Evolutionary conservation across 1,140 invertebrate genomes (phyloP).

Genomic region (Mya arenaria): DNA sequence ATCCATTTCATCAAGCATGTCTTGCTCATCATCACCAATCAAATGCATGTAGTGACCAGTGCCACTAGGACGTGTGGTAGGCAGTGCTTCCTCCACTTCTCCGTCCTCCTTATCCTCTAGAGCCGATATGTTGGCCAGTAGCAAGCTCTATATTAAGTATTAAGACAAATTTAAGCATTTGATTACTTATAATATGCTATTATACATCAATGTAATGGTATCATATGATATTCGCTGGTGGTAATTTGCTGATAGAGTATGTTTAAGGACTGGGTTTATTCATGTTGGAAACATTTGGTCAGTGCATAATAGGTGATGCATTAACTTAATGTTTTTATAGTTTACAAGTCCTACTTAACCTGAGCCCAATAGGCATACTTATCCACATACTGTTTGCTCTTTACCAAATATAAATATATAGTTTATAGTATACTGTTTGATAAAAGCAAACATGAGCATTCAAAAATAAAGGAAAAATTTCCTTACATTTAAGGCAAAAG

Average conservation of each 20-base stretch:
- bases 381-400: too few species aligned
- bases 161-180: neutral
- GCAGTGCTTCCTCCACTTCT: conserved; percentile 49
- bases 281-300: too few species aligned
- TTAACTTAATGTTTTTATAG: too few species aligned
- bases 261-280: too few species aligned
- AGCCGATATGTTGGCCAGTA: conserved; percentile 68
- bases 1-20: conserved; percentile 55
- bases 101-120: conserved; percentile 68
- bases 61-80: conserved; percentile 65
- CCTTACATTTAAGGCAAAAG: too few species aligned
- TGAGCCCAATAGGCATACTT: too few species aligned
- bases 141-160: conserved; percentile 52
- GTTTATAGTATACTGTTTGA: too few species aligned
- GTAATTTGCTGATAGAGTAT: conserved; percentile 1
- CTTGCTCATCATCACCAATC: conserved; percentile 61
- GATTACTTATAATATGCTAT: neutral
- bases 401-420: too few species aligned
- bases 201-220: neutral
- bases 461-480: too few species aligned
- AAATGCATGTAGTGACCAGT: conserved; percentile 75
- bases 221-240: neutral
- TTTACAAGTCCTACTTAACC: too few species aligned
- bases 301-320: too few species aligned
- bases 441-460: too few species aligned